Evolutionary conservation across 1,140 invertebrate species (phyloP).

Genomic region (Protaetia brevitarsis): DNA sequence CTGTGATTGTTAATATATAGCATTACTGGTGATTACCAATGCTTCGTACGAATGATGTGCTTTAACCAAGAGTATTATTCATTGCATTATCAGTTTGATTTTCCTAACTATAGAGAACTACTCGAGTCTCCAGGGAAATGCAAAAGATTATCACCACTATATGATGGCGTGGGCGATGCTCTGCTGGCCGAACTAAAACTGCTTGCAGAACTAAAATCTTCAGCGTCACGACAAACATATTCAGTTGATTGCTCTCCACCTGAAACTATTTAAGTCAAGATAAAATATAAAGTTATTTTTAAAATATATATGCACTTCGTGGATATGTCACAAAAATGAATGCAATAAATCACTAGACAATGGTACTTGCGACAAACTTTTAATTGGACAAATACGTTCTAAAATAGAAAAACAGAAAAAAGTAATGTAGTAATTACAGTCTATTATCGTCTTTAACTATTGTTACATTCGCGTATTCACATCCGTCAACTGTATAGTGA

Average conservation of each 20-base stretch:
- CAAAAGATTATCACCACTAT: constrained; percentile 68
- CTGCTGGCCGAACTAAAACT: constrained; percentile 77
- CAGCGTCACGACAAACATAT: constrained; percentile 54
- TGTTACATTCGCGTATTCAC: too few relatives aligned
- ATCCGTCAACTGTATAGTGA: too few relatives aligned
- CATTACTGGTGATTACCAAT: background rate
- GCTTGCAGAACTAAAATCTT: constrained; percentile 71
- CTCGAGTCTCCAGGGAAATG: constrained; percentile 73
- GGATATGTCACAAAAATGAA: too few relatives aligned
- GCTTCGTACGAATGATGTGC: background rate
- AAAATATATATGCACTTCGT: too few relatives aligned
- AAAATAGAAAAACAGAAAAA: too few relatives aligned
- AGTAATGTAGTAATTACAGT: too few relatives aligned
- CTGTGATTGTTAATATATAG: background rate
- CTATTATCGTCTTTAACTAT: too few relatives aligned
- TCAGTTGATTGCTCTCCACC: constrained; percentile 57
- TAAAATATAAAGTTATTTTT: too few relatives aligned
- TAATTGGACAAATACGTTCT: too few relatives aligned
- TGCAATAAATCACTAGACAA: too few relatives aligned
- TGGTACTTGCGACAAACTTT: too few relatives aligned
- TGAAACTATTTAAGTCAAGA: constrained; percentile 44
- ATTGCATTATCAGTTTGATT: background rate
- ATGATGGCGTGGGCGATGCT: constrained; percentile 72
- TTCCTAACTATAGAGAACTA: constrained; percentile 56
- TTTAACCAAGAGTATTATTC: background rate